Evolutionary conservation across 2,888 invertebrate genomes (phyloP), one percentile per base, ranked within the genome.

Genomic region (Eupithecia inturbata): DNA sequence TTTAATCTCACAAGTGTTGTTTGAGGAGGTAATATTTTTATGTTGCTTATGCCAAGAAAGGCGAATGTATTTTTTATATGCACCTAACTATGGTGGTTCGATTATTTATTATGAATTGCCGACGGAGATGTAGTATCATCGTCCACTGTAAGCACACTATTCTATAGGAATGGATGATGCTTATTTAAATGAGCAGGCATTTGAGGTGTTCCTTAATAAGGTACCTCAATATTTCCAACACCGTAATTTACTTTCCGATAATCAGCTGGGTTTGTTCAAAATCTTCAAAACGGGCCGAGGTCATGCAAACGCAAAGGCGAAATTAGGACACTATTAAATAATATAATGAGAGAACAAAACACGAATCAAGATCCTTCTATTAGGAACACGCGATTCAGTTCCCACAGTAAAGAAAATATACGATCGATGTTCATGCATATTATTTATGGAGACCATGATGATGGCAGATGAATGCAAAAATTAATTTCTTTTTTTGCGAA

Each of bases 311-410:
- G 2, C 36, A 39, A 64, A 63, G 12, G 28, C 19, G 31, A 62
- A 36, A 64, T 64, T n/a, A 36, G 36, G 36, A 64, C 62, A 19
- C 62, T 31, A 64, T 33, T 64, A 22, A 36, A 33, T 31, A 19
- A n/a, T n/a, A n/a, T 31, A n/a, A n/a, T 31, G 19, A 33, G 77
- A 77, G 80, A 87, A 87, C 85, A 84, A 86, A 84, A 81, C 79
- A 75, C 75, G 75, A 82, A 78, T 72, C 81, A 74, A 76, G 78
- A 81, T 78, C 76, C 74, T 78, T 81, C 82, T 78, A 84, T 84
- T 83, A 81, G 78, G 80, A 81, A 74, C 87, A 89, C 88, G 89
- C 89, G 83, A 89, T 85, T 74, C 75, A 31, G 82, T 87, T 89
- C 87, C 79, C 89, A 86, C 83, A 77, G 82, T 80, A 82, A 80